Evolutionary conservation across 2,113 vertebrate genomes (phyloP), one percentile per base, ranked within the genome.

Genomic region (Lophius piscatorius): DNA sequence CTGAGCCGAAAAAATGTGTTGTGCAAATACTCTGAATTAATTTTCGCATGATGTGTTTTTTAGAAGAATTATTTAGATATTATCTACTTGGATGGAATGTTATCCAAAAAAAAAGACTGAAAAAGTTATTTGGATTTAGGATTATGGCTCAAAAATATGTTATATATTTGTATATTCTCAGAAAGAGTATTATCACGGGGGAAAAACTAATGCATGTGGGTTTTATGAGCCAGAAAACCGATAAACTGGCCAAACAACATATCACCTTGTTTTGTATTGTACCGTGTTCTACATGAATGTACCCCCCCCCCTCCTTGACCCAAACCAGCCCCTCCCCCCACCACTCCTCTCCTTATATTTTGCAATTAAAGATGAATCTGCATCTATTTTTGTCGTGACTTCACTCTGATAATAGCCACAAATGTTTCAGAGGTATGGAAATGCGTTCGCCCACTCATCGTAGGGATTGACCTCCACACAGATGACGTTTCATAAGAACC

Each of bases 191-290:
- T n/a, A n/a, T n/a, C n/a, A n/a, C n/a, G n/a, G n/a, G n/a, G n/a
- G n/a, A n/a, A n/a, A n/a, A n/a, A n/a, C n/a, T n/a, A 58, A n/a
- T 75, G 79, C 76, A 84, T 86, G 77, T 82, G 68, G 60, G 39
- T 51, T 39, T 9, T 26, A 24, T n/a, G 20, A 4, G 38, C n/a
- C 63, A 54, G 20, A 28, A 29, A 33, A 18, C 62, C 63, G 26
- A 28, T 33, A 7, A 58, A 26, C 28, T 55, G 45, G 28, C 61
- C 50, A 7, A n/a, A n/a, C n/a, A 56, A 24, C 66, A 56, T 54
- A 54, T 46, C 36, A 2, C 16, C 28, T 40, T 60, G 36, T 44
- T 52, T 58, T 36, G 44, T 70, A 42, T 72, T 39, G 57, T 47
- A 62, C 44, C 62, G 71, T n/a, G n/a, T n/a, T n/a, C n/a, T n/a